These are phyloP conservation scores for Sipha maydis DNA, from an alignment of 2,888 invertebrate genomes.

Conservation along the genomic window DNA sequence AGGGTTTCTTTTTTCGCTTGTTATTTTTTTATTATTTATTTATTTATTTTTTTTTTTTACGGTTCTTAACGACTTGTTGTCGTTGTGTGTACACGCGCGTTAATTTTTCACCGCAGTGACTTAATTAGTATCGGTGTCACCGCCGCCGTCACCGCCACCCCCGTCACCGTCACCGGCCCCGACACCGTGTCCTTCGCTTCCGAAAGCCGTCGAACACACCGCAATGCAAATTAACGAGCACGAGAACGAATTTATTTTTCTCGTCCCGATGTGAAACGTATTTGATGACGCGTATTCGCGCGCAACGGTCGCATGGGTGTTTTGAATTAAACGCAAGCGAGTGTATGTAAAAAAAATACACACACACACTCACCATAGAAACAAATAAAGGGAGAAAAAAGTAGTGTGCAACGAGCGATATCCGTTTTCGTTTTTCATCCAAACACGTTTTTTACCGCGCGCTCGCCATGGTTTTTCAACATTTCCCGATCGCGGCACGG, in stretches of 20 bases:
- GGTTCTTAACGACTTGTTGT: slow-evolving; percentile 21
- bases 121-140: slow-evolving; percentile 36
- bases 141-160: background rate
- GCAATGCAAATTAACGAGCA: slow-evolving; percentile 15
- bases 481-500: no score
- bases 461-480: no score
- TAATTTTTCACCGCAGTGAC: slow-evolving; percentile 16
- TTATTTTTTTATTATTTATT: no score
- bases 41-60: slow-evolving; percentile 1
- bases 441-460: no score
- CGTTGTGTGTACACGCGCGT: slow-evolving; percentile 11
- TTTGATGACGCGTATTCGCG: no score
- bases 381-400: no score
- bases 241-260: slow-evolving; percentile 15
- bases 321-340: slow-evolving; percentile 34
- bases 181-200: background rate
- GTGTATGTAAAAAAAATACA: no score
- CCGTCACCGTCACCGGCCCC: background rate
- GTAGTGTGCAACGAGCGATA: no score
- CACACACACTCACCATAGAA: no score
- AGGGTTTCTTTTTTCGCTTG: no score
- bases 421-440: no score
- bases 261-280: background rate
- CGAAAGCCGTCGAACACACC: background rate
- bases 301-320: background rate